These are phyloP conservation scores for Stegastes partitus DNA, from an alignment of 2,113 vertebrate genomes.

Conservation along the genomic window DNA sequence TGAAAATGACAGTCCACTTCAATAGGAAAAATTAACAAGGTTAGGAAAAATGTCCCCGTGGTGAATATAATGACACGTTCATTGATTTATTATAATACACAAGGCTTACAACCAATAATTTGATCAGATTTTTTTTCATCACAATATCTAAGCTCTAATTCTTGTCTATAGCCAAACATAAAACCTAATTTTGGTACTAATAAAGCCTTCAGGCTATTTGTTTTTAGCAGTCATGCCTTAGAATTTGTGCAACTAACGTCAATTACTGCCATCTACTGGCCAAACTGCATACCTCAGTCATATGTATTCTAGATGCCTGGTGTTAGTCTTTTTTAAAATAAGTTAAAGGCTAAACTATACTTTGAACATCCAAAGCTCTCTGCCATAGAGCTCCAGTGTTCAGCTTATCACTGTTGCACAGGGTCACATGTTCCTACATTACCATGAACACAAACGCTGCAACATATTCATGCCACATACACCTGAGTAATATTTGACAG, in stretches of 20 bases:
- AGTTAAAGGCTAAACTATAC: too few species aligned
- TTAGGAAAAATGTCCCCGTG: constrained; percentile 59
- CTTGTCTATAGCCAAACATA: neutral
- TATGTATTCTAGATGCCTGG: too few species aligned
- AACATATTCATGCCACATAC: too few species aligned
- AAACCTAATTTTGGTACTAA: neutral
- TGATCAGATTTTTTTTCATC: neutral
- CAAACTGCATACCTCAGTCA: constrained; percentile 4
- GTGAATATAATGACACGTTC: constrained; percentile 26
- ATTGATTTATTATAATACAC: constrained; percentile 55
- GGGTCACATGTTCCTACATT: too few species aligned
- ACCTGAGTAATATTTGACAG: too few species aligned
- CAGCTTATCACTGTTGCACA: too few species aligned
- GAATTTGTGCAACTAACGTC: neutral
- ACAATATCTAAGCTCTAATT: neutral
- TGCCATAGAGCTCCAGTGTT: too few species aligned
- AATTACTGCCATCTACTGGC: constrained; percentile 69
- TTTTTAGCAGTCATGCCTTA: neutral
- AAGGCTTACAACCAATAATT: constrained; percentile 7
- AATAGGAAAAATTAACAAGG: constrained; percentile 80
- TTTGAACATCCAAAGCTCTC: too few species aligned
- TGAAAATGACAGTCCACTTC: constrained; percentile 80
- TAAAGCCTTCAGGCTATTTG: neutral
- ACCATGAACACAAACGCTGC: too few species aligned
- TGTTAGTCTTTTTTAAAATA: too few species aligned